Evolutionary conservation across 1,140 invertebrate species (phyloP).

Genomic region (Archivesica marissinica): DNA sequence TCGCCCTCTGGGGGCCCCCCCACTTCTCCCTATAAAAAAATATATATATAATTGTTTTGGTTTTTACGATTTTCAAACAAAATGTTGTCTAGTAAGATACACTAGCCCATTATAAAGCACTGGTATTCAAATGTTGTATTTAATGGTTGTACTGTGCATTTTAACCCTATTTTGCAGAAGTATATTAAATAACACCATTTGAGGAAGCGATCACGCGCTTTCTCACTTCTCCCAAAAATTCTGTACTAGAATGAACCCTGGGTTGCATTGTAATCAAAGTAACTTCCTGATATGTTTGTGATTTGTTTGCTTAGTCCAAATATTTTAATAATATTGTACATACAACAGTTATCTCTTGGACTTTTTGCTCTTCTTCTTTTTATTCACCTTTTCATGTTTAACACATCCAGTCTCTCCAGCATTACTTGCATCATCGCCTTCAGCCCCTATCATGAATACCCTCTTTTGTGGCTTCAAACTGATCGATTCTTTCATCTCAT

Average conservation of each 20-base stretch:
- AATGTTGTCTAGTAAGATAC: no score
- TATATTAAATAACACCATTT: no score
- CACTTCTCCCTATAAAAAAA: background rate
- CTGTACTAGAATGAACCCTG: background rate
- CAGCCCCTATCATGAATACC: background rate
- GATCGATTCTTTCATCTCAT: background rate
- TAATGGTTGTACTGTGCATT: no score
- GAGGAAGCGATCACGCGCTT: no score
- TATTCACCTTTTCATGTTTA: constrained; percentile 25
- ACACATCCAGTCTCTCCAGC: background rate
- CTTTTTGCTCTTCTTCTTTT: constrained; percentile 29
- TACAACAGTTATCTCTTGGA: constrained; percentile 4
- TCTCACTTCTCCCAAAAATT: no score
- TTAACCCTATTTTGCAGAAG: no score
- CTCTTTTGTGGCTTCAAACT: background rate
- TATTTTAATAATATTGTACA: background rate
- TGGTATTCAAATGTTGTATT: no score
- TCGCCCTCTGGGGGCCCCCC: no score
- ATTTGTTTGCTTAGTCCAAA: background rate
- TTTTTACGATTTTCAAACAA: no score
- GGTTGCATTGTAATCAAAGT: background rate
- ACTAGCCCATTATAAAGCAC: no score
- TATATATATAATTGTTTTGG: no score
- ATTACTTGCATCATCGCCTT: background rate
- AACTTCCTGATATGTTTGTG: no score